Evolutionary conservation across 1,140 invertebrate species (phyloP).

Genomic region (Hirudo medicinalis): DNA sequence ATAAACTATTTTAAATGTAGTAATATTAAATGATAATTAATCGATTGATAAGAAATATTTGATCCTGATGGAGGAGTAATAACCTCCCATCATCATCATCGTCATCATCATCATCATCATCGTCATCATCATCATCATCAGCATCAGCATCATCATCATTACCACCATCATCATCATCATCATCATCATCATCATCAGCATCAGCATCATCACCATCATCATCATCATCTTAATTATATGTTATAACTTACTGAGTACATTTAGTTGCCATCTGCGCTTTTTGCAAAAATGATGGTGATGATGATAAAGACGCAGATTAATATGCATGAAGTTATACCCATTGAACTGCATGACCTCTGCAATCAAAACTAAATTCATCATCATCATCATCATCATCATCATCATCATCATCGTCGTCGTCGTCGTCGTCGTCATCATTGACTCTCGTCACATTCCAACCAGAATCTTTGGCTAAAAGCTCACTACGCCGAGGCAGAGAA

Average conservation of each 20-base stretch:
- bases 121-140: slow-evolving; percentile 7
- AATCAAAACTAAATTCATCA: neutral
- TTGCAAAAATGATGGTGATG: no score
- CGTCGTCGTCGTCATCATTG: neutral
- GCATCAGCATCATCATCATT: neutral
- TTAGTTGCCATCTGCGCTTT: no score
- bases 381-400: slow-evolving; percentile 13
- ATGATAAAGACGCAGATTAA: no score
- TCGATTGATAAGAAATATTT: no score
- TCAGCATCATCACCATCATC: neutral
- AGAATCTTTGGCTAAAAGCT: slow-evolving; percentile 56
- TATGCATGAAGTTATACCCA: no score
- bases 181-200: slow-evolving; percentile 5
- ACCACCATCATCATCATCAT: neutral
- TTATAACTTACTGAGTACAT: no score
- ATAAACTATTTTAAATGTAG: no score
- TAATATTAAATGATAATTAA: no score
- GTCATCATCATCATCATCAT: slow-evolving; percentile 12
- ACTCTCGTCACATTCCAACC: slow-evolving; percentile 33
- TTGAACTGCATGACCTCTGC: no score
- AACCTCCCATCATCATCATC: neutral
- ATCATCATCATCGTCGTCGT: slow-evolving; percentile 7
- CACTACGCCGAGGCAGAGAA: slow-evolving; percentile 83
- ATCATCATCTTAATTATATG: neutral
- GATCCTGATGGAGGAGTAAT: no score